Percentiles rank a stretch among this genome's conserved stretches.
Evolutionary conservation across 2,888 invertebrate genomes (phyloP).

Genomic region (Spisula subtruncata): DNA sequence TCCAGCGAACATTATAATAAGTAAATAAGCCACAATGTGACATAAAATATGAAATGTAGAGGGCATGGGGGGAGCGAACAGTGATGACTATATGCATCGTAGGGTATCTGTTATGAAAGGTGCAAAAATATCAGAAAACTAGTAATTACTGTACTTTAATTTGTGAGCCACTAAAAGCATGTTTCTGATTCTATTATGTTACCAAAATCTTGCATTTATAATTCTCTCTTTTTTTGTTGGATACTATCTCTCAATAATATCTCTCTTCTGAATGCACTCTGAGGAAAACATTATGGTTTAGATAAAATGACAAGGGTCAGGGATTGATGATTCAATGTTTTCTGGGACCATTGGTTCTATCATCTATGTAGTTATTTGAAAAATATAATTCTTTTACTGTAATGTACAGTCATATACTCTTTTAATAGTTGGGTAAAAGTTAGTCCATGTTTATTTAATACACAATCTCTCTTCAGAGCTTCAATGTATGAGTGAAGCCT

Average conservation of each 20-base stretch:
- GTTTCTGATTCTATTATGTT: not conserved
- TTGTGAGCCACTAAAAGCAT: not conserved
- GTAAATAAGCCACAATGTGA: too few species aligned
- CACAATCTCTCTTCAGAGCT: too few species aligned
- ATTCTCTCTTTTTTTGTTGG: not conserved
- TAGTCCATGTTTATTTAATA: not conserved
- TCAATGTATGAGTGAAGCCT: too few species aligned
- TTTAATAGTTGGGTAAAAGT: not conserved
- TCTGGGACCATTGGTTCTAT: too few species aligned
- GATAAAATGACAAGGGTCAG: not conserved
- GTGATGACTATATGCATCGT: too few species aligned
- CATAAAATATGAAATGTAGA: too few species aligned
- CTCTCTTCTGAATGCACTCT: not conserved
- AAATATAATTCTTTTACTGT: not conserved
- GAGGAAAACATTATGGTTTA: not conserved
- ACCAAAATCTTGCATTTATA: not conserved
- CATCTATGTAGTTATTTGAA: not conserved
- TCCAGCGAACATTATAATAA: too few species aligned
- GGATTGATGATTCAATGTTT: too few species aligned
- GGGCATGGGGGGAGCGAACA: too few species aligned
- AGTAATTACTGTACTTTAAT: not conserved
- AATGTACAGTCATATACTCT: not conserved
- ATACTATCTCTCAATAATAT: not conserved
- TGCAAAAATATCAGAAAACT: not conserved
- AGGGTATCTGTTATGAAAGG: too few species aligned